phyloP scores from a whole-genome alignment of 2,113 vertebrate species.

The Procavia capensis region DNA sequence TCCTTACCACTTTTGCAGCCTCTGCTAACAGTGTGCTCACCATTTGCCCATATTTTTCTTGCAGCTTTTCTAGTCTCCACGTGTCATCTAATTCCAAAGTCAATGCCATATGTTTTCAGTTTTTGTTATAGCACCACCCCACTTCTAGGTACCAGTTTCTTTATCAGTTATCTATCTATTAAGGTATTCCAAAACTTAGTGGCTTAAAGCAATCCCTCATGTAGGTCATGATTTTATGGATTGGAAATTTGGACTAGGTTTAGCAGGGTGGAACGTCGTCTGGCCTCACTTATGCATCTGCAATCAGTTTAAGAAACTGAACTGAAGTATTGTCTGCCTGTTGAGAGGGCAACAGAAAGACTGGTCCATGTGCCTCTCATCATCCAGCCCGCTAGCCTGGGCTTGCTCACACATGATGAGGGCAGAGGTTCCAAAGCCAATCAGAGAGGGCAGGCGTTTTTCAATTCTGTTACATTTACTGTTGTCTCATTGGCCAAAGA shows the following conservation, averaged over 20 bases:
- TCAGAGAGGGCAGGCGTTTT: neutral
- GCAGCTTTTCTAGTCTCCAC: neutral
- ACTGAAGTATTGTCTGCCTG: neutral
- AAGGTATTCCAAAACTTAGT: neutral
- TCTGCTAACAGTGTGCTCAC: neutral
- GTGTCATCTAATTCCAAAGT: neutral
- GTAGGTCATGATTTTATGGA: neutral
- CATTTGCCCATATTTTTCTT: neutral
- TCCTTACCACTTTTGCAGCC: neutral
- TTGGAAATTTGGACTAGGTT: neutral
- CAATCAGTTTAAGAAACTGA: neutral
- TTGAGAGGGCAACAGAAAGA: neutral
- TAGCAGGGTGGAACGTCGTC: neutral
- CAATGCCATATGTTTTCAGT: neutral
- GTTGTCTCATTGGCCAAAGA: neutral
- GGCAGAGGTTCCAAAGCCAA: neutral
- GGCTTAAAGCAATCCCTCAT: neutral
- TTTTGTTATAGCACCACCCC: neutral
- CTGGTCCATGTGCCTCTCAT: neutral
- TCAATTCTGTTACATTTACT: neutral
- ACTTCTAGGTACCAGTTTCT: neutral
- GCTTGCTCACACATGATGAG: neutral
- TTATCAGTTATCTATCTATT: conserved; percentile 26
- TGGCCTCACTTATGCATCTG: neutral
- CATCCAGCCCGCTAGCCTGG: neutral